Conservation (phyloP, 2,797 vertebrate genomes). For the Malacoctenus gilli region DNA sequence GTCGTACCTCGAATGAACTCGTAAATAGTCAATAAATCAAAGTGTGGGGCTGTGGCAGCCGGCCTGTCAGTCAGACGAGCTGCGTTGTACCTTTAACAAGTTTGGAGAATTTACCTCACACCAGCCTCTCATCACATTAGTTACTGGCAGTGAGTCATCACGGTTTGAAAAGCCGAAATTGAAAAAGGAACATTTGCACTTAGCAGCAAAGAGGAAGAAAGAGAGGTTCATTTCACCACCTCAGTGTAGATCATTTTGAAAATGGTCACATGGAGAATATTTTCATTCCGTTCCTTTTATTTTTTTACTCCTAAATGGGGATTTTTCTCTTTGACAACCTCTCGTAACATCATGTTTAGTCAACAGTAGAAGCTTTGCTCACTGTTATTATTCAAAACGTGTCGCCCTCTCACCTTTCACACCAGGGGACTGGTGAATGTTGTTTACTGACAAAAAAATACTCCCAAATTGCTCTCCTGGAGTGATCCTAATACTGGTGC, state of each 20-base stretch:
- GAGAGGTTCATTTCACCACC: background rate
- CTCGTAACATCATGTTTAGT: background rate
- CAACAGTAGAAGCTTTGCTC: background rate
- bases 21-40: constrained; percentile 42
- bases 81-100: constrained; percentile 20
- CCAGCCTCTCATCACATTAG: constrained; percentile 23
- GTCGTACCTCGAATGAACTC: constrained; percentile 30
- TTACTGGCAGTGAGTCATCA: constrained; percentile 29
- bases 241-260: constrained; percentile 16
- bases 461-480: too few relatives aligned
- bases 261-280: constrained; percentile 1
- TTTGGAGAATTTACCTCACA: constrained; percentile 32
- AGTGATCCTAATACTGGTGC: too few relatives aligned
- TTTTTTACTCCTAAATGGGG: background rate
- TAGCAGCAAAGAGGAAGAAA: background rate
- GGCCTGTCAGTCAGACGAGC: constrained; percentile 21
- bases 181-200: constrained; percentile 28
- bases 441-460: background rate
- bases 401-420: constrained; percentile 1
- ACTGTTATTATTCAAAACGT: background rate
- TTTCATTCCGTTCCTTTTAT: background rate
- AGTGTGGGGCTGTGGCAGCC: constrained; percentile 11
- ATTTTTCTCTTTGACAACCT: background rate
- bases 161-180: constrained; percentile 15
- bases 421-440: background rate